These are phyloP conservation scores for Electrophaes corylata DNA, from an alignment of 2,888 invertebrate species.

Conservation along the genomic window DNA sequence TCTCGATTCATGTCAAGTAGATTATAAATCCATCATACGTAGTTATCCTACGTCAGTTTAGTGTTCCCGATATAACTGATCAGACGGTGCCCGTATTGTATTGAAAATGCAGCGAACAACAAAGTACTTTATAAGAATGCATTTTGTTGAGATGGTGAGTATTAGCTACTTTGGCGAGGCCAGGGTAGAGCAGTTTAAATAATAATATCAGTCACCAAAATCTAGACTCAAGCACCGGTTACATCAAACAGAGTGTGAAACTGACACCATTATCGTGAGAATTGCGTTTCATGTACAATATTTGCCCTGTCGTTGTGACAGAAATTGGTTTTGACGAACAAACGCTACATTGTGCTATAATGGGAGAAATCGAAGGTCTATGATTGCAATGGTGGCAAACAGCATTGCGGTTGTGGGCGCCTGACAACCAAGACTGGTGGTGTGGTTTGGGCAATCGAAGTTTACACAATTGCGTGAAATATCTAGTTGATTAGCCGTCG, in stretches of 20 bases:
- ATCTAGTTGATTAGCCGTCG: conserved; percentile 54
- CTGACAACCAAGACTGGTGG: conserved; percentile 39
- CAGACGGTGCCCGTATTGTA: conserved; percentile 34
- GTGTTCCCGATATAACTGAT: conserved; percentile 33
- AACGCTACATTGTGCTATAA: conserved; percentile 64
- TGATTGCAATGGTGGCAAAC: conserved; percentile 57
- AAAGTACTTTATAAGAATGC: conserved; percentile 49
- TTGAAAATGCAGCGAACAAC: conserved; percentile 41
- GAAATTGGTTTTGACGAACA: conserved; percentile 64
- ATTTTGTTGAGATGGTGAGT: conserved; percentile 41
- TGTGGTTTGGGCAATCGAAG: conserved; percentile 56
- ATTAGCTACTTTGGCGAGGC: conserved; percentile 17
- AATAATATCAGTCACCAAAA: conserved; percentile 42
- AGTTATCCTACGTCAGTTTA: conserved; percentile 27
- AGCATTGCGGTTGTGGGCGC: conserved; percentile 47
- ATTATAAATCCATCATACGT: conserved; percentile 30
- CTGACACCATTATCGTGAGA: conserved; percentile 44
- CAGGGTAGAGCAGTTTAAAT: conserved; percentile 47
- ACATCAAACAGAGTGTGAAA: conserved; percentile 47
- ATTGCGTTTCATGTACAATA: conserved; percentile 51
- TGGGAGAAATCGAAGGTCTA: conserved; percentile 72
- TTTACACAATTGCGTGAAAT: conserved; percentile 73
- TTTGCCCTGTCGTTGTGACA: conserved; percentile 48
- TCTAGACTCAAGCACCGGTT: conserved; percentile 45
- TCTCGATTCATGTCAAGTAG: conserved; percentile 25